Percentiles rank a stretch among this genome's conserved stretches.
Evolutionary conservation across 2,113 vertebrate genomes (phyloP).

Genomic region (Boulengeromyrus knoepffleri): DNA sequence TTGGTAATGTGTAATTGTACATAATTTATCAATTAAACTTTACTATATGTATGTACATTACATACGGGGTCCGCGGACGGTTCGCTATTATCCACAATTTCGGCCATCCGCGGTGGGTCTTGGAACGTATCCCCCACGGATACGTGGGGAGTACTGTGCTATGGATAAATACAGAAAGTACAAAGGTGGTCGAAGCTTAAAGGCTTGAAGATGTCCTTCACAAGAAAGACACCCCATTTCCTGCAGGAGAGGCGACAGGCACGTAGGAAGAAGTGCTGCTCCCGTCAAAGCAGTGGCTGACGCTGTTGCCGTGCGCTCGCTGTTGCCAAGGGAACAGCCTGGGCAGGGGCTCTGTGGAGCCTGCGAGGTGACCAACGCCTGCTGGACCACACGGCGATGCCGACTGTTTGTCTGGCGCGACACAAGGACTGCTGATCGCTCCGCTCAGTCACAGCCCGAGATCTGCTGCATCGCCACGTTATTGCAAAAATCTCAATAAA

Average conservation of each 20-base stretch:
- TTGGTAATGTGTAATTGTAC: background rate
- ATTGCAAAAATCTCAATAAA: background rate
- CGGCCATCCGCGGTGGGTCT: background rate
- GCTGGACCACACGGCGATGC: background rate
- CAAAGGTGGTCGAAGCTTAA: background rate
- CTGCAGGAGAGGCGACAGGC: background rate
- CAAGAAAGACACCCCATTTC: background rate
- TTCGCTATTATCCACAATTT: background rate
- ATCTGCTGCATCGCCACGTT: background rate
- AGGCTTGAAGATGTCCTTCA: background rate
- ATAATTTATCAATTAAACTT: background rate
- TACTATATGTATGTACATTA: background rate
- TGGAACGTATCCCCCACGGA: background rate
- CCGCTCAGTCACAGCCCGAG: background rate
- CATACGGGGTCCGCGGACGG: background rate
- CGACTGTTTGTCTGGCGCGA: background rate
- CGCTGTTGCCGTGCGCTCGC: background rate
- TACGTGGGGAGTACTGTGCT: background rate
- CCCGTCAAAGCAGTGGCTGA: background rate
- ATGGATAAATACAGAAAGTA: too few relatives aligned
- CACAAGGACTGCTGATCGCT: background rate
- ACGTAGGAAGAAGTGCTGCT: background rate
- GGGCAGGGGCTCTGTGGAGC: background rate
- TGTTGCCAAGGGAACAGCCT: background rate
- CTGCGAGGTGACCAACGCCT: background rate